Base-by-base conservation (phyloP, 2,888 invertebrate species). In the Sarcophaga caerulescens region DNA sequence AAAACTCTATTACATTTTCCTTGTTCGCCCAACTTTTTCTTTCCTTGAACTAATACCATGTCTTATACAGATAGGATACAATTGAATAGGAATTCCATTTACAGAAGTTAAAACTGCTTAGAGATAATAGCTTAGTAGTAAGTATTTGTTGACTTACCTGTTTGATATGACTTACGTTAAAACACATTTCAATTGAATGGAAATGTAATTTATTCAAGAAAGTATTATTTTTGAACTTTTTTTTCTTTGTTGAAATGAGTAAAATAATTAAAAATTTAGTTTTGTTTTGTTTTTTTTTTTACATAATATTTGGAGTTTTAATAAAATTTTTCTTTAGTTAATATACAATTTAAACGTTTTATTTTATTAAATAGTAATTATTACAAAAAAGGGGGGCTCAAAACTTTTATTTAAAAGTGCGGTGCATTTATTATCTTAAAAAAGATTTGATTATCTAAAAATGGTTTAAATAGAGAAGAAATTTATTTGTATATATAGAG, bases 141-240 rank as follows among this genome's bases (percentile, higher is more conserved):
- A 35, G 35, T 35, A 35, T 35, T 35, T 8, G 35, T 0, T 35
- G 35, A 8, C 35, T 35, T 35, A 35, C 35, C 35, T 35, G 35
- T 35, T 35, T 35, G 8, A 35, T 10, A 35, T 10, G 8, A 35
- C 0, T 35, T 35, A 35, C 8, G 35, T 35, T 35, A 35, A 74
- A 52, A 78, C 17, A 25, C 52, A 73, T 19, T 14, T 14, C 66
- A 59, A 57, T 78, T 57, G 45, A 78, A 74, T 83, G 60, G 74
- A 77, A 80, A 73, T 83, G 21, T 83, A 69, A 78, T 85, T 85
- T 85, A 80, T 83, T 86, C 77, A 83, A 69, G 77, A 85, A 79
- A 60, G 57, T 57, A 21, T 70, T 76, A 0, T 19, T 57, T 81
- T 83, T 74, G 52, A 80, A 70, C 21, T 62, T 68, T 71, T 47